phyloP scores from a whole-genome alignment of 2,113 vertebrate species.

The Barnardius zonarius region DNA sequence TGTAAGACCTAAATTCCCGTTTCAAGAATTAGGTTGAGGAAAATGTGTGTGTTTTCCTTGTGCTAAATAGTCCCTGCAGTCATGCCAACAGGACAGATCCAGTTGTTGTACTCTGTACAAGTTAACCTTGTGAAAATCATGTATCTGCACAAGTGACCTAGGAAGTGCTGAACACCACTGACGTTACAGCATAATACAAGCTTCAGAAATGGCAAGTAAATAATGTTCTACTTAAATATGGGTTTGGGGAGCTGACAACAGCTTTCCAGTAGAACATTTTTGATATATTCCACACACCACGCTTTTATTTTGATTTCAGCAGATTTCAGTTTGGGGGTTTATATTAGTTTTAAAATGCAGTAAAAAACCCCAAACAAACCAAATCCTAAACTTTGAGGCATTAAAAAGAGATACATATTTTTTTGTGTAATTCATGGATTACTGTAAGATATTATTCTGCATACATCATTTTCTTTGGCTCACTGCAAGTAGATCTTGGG shows the following conservation, averaged over 20 bases:
- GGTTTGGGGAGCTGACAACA: not conserved
- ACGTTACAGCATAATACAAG: not conserved
- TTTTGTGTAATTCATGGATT: constrained; percentile 9
- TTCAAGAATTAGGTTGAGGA: not conserved
- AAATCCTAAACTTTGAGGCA: not conserved
- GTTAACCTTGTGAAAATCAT: not conserved
- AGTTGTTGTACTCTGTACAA: not conserved
- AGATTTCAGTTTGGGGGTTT: not conserved
- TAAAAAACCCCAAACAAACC: not conserved
- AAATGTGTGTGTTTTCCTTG: not conserved
- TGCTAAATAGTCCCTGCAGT: not conserved
- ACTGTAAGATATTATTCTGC: not conserved
- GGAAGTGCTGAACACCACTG: not conserved
- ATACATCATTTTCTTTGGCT: constrained; percentile 42
- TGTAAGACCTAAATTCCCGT: not conserved
- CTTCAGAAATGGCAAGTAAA: not conserved
- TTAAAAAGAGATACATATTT: not conserved
- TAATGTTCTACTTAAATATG: not conserved
- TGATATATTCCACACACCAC: not conserved
- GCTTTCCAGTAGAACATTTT: not conserved
- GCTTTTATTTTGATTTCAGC: not conserved
- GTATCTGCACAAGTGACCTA: not conserved
- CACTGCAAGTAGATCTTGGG: not conserved
- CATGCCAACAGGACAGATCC: not conserved
- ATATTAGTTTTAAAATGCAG: not conserved